phyloP scores from a whole-genome alignment of 2,113 vertebrate species.

The Bambusicola thoracicus region DNA sequence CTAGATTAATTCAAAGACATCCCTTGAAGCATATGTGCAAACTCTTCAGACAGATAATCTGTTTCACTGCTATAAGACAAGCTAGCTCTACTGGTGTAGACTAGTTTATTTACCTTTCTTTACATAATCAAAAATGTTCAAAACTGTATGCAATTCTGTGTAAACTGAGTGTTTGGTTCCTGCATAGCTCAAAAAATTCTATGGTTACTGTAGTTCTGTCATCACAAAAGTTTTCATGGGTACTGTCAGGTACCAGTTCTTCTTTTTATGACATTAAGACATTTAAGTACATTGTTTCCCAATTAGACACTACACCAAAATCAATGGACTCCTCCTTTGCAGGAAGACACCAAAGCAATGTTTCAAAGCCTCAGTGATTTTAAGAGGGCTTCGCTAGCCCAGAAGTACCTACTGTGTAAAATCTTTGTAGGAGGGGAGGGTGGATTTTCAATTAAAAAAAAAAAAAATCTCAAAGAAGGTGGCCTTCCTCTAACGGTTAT shows the following conservation, averaged over 20 bases:
- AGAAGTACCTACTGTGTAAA: conserved; percentile 1
- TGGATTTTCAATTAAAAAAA: not conserved
- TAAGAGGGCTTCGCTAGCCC: not conserved
- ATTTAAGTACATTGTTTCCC: not conserved
- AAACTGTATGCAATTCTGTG: not conserved
- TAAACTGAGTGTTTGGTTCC: not conserved
- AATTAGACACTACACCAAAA: conserved; percentile 25
- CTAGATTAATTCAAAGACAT: not conserved
- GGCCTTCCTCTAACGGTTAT: not conserved
- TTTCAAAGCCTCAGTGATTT: conserved; percentile 38
- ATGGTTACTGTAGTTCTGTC: not conserved
- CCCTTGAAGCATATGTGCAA: not conserved
- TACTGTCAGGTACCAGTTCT: not conserved
- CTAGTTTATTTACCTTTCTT: not conserved
- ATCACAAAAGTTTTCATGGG: not conserved
- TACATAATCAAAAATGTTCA: not conserved
- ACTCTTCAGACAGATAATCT: not conserved
- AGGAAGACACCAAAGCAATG: conserved; percentile 11
- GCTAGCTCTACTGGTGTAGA: not conserved
- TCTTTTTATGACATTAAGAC: conserved; percentile 38
- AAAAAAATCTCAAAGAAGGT: not conserved
- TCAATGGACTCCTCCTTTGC: not conserved
- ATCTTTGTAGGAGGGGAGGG: not conserved
- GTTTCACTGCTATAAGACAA: not conserved
- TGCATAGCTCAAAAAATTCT: not conserved